A percentile compares a stretch with the other conserved stretches of the same genome.
These are phyloP conservation scores for Microdon myrmicae DNA, from an alignment of 2,888 invertebrate species.

Conservation along the genomic window DNA sequence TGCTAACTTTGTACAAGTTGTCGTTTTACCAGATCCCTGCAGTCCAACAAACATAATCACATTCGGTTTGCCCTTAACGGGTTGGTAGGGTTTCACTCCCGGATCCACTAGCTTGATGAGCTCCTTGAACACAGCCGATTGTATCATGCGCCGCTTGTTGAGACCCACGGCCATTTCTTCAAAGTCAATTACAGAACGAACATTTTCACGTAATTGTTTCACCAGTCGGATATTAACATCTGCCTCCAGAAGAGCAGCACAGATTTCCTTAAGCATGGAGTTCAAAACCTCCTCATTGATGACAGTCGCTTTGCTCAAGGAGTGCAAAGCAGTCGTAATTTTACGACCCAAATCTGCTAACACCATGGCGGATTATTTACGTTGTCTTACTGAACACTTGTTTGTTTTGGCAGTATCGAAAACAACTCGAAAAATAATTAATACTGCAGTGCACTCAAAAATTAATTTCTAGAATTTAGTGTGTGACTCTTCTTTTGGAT, in stretches of 20 bases:
- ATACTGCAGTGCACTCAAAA: conserved; percentile 8
- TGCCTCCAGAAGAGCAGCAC: conserved; percentile 95
- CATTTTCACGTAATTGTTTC: conserved; percentile 96
- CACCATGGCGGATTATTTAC: conserved; percentile 80
- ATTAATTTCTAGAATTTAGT: background rate
- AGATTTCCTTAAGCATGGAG: conserved; percentile 99
- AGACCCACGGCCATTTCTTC: conserved; percentile 99
- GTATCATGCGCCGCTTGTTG: conserved; percentile 98
- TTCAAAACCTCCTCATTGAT: conserved; percentile 99
- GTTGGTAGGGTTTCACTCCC: conserved; percentile 95
- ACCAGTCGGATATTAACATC: conserved; percentile 97
- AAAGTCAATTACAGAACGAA: conserved; percentile 96
- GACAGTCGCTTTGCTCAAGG: conserved; percentile 96
- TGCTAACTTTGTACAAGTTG: conserved; percentile 98
- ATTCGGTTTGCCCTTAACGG: conserved; percentile 93
- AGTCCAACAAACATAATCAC: conserved; percentile 99
- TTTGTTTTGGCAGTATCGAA: conserved; percentile 3
- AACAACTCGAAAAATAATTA: conserved; percentile 9
- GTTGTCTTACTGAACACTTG: conserved; percentile 10
- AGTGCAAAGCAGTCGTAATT: conserved; percentile 97
- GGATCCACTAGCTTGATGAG: conserved; percentile 98
- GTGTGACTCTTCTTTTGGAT: conserved; percentile 36
- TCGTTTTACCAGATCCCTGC: conserved; percentile 99
- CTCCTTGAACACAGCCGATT: conserved; percentile 98
- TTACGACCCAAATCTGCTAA: conserved; percentile 99